phyloP scores from a whole-genome alignment of 2,113 vertebrate genomes.

The Riparia riparia region DNA sequence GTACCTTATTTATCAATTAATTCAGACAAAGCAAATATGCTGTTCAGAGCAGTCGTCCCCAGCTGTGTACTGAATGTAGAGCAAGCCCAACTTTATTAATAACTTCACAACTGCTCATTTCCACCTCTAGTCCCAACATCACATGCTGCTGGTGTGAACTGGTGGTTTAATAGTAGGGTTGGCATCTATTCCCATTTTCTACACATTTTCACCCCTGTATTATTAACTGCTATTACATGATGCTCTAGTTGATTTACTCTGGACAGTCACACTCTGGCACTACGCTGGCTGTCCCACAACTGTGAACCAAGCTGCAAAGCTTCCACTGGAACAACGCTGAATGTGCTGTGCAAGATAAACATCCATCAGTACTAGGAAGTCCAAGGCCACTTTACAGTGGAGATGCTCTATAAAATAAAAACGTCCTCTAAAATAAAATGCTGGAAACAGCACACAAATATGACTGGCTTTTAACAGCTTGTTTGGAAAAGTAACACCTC shows the following conservation, averaged over 20 bases:
- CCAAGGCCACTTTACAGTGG: neutral
- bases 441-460: neutral
- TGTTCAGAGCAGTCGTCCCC: neutral
- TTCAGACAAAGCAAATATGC: neutral
- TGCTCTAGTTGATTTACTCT: neutral
- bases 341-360: neutral
- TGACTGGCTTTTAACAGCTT: neutral
- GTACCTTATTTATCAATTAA: neutral
- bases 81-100: neutral
- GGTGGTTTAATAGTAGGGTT: neutral
- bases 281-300: neutral
- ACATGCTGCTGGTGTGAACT: rapidly evolving
- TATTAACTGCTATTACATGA: neutral
- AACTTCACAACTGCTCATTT: neutral
- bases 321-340: neutral
- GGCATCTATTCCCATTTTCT: neutral
- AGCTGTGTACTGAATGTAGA: neutral
- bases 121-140: neutral
- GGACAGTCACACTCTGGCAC: neutral
- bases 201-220: neutral
- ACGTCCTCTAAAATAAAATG: neutral
- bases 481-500: neutral
- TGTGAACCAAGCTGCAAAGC: neutral
- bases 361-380: neutral
- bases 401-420: neutral